phyloP scores from a whole-genome alignment of 92 coral and sea anemone species.

The Micromussa lordhowensis region DNA sequence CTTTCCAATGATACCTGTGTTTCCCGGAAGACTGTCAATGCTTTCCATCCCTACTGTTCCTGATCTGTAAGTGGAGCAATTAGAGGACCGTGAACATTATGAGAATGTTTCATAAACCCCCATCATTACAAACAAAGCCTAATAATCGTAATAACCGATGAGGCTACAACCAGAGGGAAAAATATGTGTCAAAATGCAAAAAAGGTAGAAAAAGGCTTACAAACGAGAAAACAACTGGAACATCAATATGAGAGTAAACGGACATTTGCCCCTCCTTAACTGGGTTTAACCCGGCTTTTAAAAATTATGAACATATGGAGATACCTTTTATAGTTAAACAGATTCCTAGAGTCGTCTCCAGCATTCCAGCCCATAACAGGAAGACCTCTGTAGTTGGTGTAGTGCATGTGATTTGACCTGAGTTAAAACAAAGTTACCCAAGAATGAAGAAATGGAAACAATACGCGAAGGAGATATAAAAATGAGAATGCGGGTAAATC shows the following conservation, averaged over 20 bases:
- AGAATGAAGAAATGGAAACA: not conserved
- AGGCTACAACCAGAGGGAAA: no score
- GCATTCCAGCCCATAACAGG: slow-evolving; percentile 43
- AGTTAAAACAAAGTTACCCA: no score
- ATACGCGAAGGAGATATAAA: not conserved
- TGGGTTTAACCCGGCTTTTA: no score
- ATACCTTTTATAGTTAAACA: slow-evolving; percentile 3
- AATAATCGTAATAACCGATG: no score
- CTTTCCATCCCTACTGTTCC: slow-evolving; percentile 44
- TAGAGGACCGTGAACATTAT: not conserved
- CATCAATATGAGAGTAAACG: no score
- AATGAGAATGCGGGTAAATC: not conserved
- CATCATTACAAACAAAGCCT: not conserved
- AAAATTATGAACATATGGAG: no score
- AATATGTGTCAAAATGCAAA: no score
- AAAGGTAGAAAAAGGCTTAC: no score
- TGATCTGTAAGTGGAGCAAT: slow-evolving; percentile 20
- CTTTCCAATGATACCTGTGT: slow-evolving; percentile 21
- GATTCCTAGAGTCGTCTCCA: not conserved
- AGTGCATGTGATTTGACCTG: not conserved
- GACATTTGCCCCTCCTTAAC: no score
- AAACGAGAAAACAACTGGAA: no score
- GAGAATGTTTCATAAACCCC: not conserved
- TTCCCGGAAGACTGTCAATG: slow-evolving; percentile 45
- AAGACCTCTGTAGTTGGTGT: slow-evolving; percentile 8